Evolutionary conservation across 2,113 vertebrate genomes (phyloP).

Genomic region (Saccopteryx bilineata): DNA sequence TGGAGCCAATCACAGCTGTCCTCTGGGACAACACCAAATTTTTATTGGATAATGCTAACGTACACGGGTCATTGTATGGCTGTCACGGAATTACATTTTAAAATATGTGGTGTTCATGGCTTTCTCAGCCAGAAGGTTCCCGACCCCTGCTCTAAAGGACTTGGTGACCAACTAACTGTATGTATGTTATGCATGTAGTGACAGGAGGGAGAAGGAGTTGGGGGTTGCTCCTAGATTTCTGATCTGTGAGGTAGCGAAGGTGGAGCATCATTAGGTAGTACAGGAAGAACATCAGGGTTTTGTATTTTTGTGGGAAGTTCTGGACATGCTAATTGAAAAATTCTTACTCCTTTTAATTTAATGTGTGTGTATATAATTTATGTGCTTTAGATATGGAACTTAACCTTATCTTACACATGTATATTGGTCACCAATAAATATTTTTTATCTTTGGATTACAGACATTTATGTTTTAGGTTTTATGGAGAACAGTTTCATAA

Average conservation of each 20-base stretch:
- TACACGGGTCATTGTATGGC: too few species aligned
- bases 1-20: too few species aligned
- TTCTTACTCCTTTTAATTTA: background rate
- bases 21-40: too few species aligned
- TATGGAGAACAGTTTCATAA: slow-evolving; percentile 39
- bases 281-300: slow-evolving; percentile 7
- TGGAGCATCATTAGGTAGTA: background rate
- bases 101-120: too few species aligned
- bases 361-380: slow-evolving; percentile 6
- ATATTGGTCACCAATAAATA: slow-evolving; percentile 41
- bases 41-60: too few species aligned
- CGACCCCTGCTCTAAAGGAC: background rate
- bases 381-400: background rate
- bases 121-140: too few species aligned
- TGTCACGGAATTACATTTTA: too few species aligned
- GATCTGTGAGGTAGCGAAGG: background rate
- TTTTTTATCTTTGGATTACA: slow-evolving; percentile 52
- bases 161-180: background rate
- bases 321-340: background rate
- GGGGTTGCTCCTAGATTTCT: background rate
- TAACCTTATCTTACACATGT: background rate
- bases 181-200: background rate
- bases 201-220: background rate
- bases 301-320: background rate
- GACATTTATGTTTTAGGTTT: slow-evolving; percentile 38